Conservation (phyloP, 2,797 vertebrate genomes). For the Sebastes ruberrimus region DNA sequence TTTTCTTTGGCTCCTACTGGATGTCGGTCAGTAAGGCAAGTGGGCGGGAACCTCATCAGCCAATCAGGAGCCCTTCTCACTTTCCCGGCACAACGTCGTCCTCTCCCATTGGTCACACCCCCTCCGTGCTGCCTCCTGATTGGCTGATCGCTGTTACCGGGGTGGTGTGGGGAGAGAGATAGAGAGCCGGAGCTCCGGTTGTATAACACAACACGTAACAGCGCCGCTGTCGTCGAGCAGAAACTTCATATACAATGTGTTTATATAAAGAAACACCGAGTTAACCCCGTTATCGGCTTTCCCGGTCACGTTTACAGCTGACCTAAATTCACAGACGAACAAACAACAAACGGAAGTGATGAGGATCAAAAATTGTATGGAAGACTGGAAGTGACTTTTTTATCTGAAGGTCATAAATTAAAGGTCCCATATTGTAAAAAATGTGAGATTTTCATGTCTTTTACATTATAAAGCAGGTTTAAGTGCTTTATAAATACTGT, state of each 20-base stretch:
- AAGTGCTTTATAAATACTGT: too few species aligned
- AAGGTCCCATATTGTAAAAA: too few species aligned
- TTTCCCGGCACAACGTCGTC: background rate
- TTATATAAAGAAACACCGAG: background rate
- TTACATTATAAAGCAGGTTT: too few species aligned
- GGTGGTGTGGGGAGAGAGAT: slow-evolving; percentile 50
- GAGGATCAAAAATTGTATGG: background rate
- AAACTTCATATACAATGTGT: slow-evolving; percentile 1
- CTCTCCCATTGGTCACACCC: slow-evolving; percentile 80
- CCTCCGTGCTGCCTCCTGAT: slow-evolving; percentile 55
- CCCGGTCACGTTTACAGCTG: background rate
- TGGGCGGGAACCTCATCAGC: slow-evolving; percentile 54
- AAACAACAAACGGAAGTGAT: background rate
- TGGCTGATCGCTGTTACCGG: slow-evolving; percentile 78
- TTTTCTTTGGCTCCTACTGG: slow-evolving; percentile 39
- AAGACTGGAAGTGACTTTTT: background rate
- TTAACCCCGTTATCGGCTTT: background rate
- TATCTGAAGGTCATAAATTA: background rate
- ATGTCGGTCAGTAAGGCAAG: slow-evolving; percentile 82
- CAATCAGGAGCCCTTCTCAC: slow-evolving; percentile 16
- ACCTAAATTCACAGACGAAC: background rate
- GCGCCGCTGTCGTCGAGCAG: slow-evolving; percentile 30
- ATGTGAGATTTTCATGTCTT: too few species aligned
- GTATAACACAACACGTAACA: slow-evolving; percentile 40
- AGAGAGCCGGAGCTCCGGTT: background rate